These are phyloP conservation scores for Bufo gargarizans DNA, from an alignment of 2,113 vertebrate genomes.

Conservation along the genomic window DNA sequence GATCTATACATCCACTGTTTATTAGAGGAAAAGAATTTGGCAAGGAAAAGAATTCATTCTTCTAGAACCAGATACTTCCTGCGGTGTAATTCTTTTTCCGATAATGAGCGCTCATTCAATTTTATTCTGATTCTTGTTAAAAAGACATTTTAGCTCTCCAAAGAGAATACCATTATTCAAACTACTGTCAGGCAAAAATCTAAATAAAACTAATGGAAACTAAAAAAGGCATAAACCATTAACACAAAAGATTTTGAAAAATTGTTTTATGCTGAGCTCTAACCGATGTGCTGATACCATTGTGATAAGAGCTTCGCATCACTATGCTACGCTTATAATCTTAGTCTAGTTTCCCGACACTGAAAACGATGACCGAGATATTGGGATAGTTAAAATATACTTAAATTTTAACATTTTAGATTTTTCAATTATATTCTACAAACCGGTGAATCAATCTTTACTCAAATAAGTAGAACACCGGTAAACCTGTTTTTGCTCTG, in stretches of 20 bases:
- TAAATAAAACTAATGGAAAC: background rate
- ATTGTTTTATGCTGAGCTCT: background rate
- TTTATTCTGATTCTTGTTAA: background rate
- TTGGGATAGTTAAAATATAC: too few species aligned
- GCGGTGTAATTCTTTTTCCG: conserved; percentile 57
- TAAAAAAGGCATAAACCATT: background rate
- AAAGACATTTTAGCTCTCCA: background rate
- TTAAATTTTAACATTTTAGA: too few species aligned
- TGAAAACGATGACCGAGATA: too few species aligned
- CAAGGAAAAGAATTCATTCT: conserved; percentile 61
- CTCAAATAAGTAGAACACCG: too few species aligned
- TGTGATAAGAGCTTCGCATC: background rate
- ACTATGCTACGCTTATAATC: too few species aligned
- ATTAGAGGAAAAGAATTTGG: conserved; percentile 66
- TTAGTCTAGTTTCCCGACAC: too few species aligned
- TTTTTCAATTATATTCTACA: too few species aligned
- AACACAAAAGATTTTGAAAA: background rate
- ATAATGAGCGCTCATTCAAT: background rate
- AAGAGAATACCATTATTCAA: background rate
- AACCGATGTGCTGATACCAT: background rate
- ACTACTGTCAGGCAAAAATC: background rate
- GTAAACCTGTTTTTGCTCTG: too few species aligned
- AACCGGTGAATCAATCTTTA: too few species aligned
- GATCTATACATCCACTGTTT: conserved; percentile 60
- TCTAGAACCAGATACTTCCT: conserved; percentile 62